Conservation (phyloP, 2,888 invertebrate species). For the Drosophila melanosoma region DNA sequence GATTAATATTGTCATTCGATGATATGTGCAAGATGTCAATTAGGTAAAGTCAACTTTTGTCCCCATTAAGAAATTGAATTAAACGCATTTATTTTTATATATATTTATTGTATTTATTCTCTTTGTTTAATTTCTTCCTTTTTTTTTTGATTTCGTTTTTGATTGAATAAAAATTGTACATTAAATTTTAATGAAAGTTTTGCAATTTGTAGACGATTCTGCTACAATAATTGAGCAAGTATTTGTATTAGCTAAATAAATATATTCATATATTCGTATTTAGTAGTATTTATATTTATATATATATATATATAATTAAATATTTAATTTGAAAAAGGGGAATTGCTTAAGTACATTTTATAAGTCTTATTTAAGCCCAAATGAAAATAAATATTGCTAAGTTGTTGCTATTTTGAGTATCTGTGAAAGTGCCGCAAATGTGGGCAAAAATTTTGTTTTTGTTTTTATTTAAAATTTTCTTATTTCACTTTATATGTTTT, state of each 20-base stretch:
- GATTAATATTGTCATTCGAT: background rate
- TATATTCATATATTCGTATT: constrained; percentile 9
- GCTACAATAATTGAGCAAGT: constrained; percentile 59
- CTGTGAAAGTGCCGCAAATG: constrained; percentile 39
- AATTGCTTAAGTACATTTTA: constrained; percentile 49
- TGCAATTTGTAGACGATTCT: constrained; percentile 44
- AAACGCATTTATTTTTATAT: background rate
- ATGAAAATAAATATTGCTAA: constrained; percentile 24
- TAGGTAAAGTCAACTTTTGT: background rate
- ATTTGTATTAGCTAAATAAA: constrained; percentile 44
- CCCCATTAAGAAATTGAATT: background rate
- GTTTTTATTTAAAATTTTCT: too few species aligned
- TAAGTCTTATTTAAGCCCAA: constrained; percentile 42
- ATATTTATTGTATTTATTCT: constrained; percentile 8
- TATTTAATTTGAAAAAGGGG: constrained; percentile 32
- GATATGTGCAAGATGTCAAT: background rate
- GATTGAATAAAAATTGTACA: constrained; percentile 72
- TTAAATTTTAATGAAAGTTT: constrained; percentile 63
- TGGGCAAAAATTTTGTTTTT: constrained; percentile 44
- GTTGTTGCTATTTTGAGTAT: constrained; percentile 37
- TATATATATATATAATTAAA: constrained; percentile 11
- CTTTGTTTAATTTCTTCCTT: constrained; percentile 26
- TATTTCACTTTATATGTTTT: background rate
- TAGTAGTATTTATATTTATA: constrained; percentile 24
- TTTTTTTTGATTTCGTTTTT: constrained; percentile 29